A percentile compares a stretch with the other conserved stretches of the same genome.
phyloP scores from a whole-genome alignment of 2,888 invertebrate genomes.

The Lithophane socia region DNA sequence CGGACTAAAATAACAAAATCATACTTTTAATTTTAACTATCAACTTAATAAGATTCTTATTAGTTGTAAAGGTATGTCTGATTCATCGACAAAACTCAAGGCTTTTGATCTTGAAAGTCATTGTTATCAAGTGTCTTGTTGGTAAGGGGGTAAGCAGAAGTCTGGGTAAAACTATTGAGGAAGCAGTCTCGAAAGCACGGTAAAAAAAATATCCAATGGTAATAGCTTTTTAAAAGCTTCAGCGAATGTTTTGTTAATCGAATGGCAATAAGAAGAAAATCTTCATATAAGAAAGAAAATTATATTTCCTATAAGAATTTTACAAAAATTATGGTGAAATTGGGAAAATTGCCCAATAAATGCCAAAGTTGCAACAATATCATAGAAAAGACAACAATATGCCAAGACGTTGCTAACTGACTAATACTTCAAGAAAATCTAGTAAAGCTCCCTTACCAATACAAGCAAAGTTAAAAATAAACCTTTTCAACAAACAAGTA shows the following conservation, averaged over 20 bases:
- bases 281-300: background rate
- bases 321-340: no score
- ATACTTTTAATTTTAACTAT: slow-evolving; percentile 4
- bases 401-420: no score
- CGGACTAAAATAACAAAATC: background rate
- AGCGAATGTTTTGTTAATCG: background rate
- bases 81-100: slow-evolving; percentile 59
- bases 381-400: no score
- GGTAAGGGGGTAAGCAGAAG: slow-evolving; percentile 9
- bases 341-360: background rate
- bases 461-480: background rate
- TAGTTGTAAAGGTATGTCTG: slow-evolving; percentile 28
- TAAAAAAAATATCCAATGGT: background rate
- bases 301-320: background rate
- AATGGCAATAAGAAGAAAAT: background rate
- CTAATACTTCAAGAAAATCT: no score
- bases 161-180: background rate
- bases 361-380: background rate
- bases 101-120: slow-evolving; percentile 56
- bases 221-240: background rate
- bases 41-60: slow-evolving; percentile 39
- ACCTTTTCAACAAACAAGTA: no score
- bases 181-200: no score
- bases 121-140: slow-evolving; percentile 12
- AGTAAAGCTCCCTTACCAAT: background rate